phyloP scores from a whole-genome alignment of 2,797 vertebrate genomes.

The Triplophysa bombifrons region DNA sequence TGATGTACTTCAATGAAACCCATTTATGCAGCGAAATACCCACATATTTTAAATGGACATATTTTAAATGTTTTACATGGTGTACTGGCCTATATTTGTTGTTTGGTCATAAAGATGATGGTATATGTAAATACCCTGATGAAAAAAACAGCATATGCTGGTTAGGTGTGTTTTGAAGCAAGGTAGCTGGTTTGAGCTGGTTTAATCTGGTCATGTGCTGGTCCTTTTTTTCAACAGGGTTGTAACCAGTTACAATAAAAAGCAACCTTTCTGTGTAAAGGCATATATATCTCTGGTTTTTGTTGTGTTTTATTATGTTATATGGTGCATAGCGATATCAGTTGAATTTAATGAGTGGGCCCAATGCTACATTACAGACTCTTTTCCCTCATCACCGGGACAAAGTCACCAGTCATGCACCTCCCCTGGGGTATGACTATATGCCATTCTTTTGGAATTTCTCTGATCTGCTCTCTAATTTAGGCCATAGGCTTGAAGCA shows the following conservation, averaged over 20 bases:
- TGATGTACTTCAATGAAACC: slow-evolving; percentile 67
- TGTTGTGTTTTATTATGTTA: too few relatives aligned
- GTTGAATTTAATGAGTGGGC: too few relatives aligned
- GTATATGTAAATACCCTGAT: background rate
- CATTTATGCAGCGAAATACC: slow-evolving; percentile 71
- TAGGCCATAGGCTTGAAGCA: slow-evolving; percentile 24
- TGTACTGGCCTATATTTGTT: background rate
- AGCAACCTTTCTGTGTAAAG: too few relatives aligned
- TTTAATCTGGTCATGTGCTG: too few relatives aligned
- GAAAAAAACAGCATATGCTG: too few relatives aligned
- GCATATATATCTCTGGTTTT: too few relatives aligned
- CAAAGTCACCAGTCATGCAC: background rate
- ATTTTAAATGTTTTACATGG: slow-evolving; percentile 46
- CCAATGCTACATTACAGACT: background rate
- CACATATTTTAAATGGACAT: slow-evolving; percentile 63
- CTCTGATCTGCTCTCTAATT: slow-evolving; percentile 28
- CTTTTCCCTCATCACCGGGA: background rate
- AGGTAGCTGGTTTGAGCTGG: too few relatives aligned
- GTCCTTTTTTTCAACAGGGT: too few relatives aligned
- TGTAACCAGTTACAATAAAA: too few relatives aligned
- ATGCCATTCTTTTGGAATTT: slow-evolving; percentile 21
- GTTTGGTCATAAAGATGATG: slow-evolving; percentile 7
- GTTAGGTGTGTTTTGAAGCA: too few relatives aligned
- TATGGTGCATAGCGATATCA: too few relatives aligned
- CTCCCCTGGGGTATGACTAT: background rate